These are phyloP conservation scores for Eulithis testata DNA, from an alignment of 2,888 invertebrate species.

Conservation along the genomic window DNA sequence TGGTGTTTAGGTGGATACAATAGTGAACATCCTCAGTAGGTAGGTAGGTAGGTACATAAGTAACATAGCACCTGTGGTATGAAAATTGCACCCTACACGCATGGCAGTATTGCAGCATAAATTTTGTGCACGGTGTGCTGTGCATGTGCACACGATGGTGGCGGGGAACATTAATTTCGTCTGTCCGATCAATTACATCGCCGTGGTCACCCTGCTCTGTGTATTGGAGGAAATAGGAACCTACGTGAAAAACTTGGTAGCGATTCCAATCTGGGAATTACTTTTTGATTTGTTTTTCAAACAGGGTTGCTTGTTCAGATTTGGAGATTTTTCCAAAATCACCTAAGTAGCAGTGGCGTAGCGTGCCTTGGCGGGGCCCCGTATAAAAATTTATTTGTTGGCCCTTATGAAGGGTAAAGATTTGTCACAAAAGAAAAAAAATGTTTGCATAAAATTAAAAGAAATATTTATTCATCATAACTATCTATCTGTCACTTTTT, in stretches of 20 bases:
- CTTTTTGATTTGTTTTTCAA: constrained; percentile 27
- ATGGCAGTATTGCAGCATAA: constrained; percentile 68
- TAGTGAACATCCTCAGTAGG: too few species aligned
- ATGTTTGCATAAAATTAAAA: too few species aligned
- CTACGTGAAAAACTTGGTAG: constrained; percentile 69
- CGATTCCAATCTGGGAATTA: constrained; percentile 53
- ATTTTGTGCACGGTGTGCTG: constrained; percentile 61
- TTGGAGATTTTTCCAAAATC: too few species aligned
- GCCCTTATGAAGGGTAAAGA: too few species aligned
- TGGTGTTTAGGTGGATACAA: too few species aligned
- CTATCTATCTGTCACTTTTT: too few species aligned
- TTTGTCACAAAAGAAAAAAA: too few species aligned
- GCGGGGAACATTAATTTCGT: constrained; percentile 73
- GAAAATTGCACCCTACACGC: constrained; percentile 44
- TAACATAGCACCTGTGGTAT: constrained; percentile 17
- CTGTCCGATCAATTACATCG: constrained; percentile 75
- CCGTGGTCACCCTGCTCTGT: constrained; percentile 66
- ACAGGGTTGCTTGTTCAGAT: neutral
- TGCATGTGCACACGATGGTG: constrained; percentile 58
- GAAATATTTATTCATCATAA: too few species aligned
- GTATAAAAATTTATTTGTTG: too few species aligned
- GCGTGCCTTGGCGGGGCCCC: too few species aligned
- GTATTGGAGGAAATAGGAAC: constrained; percentile 58
- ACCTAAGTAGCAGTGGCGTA: too few species aligned
- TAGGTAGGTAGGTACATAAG: too few species aligned